Conservation (phyloP, 2,888 invertebrate genomes). For the Hirtodrosophila cameraria region DNA sequence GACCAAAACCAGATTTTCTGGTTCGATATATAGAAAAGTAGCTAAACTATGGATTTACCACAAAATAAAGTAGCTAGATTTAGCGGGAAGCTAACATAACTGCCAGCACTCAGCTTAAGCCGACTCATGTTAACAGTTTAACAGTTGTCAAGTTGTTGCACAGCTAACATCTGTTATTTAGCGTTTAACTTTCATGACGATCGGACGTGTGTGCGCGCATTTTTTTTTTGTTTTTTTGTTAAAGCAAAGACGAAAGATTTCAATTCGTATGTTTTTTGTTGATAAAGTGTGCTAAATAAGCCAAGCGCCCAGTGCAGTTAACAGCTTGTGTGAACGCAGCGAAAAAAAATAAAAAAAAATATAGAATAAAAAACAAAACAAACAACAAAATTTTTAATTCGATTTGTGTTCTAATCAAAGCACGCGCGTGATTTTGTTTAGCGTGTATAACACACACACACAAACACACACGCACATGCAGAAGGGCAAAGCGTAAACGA, state of each 20-base stretch:
- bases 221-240: no score
- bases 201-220: conserved; percentile 60
- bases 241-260: conserved; percentile 24
- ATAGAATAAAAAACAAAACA: conserved; percentile 1
- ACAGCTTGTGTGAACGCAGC: conserved; percentile 45
- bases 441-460: conserved; percentile 17
- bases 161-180: conserved; percentile 39
- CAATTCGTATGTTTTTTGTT: conserved; percentile 44
- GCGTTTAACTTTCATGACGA: conserved; percentile 51
- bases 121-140: conserved; percentile 16
- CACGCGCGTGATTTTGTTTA: conserved; percentile 64
- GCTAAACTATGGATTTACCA: no score
- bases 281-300: conserved; percentile 45
- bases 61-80: not conserved
- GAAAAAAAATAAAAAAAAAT: conserved; percentile 6
- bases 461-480: not conserved
- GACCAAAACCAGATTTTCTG: no score
- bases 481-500: conserved; percentile 39
- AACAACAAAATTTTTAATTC: no score
- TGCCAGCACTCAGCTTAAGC: conserved; percentile 26
- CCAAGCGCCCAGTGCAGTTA: conserved; percentile 38
- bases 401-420: conserved; percentile 59
- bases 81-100: conserved; percentile 22
- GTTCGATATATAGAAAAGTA: no score
- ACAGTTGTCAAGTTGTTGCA: conserved; percentile 11